Conservation (phyloP, 2,113 vertebrate species). For the Etheostoma spectabile region DNA sequence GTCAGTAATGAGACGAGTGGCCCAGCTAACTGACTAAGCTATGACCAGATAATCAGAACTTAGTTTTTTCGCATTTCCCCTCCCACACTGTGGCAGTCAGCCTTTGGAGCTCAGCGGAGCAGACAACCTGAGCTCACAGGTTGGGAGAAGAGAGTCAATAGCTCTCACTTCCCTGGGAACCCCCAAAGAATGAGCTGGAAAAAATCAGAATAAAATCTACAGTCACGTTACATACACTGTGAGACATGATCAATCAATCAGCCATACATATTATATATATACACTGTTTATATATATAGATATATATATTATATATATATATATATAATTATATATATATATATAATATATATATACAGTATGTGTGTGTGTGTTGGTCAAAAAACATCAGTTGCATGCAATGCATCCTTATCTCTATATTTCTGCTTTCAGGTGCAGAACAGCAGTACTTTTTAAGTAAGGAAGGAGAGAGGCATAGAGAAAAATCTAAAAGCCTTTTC, state of each 20-base stretch:
- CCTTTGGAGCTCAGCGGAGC: conserved; percentile 67
- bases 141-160: conserved; percentile 65
- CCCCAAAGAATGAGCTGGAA: conserved; percentile 22
- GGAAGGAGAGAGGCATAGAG: conserved; percentile 11
- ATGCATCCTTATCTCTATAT: neutral
- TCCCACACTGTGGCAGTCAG: conserved; percentile 21
- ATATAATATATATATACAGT: too few species aligned
- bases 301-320: too few species aligned
- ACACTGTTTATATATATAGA: too few species aligned
- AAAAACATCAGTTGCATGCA: too few species aligned
- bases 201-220: conserved; percentile 22
- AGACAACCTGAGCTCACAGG: conserved; percentile 59
- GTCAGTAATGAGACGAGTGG: conserved; percentile 40
- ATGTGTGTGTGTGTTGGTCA: too few species aligned
- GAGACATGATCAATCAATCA: conserved; percentile 7
- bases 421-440: neutral
- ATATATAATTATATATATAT: too few species aligned
- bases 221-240: neutral
- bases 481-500: conserved; percentile 37
- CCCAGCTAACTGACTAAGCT: conserved; percentile 4
- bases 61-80: conserved; percentile 50
- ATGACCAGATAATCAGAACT: conserved; percentile 66
- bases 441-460: neutral
- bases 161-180: conserved; percentile 37
- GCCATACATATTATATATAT: too few species aligned